Conservation (phyloP, 2,888 invertebrate species). For the Clistopyga incitator region DNA sequence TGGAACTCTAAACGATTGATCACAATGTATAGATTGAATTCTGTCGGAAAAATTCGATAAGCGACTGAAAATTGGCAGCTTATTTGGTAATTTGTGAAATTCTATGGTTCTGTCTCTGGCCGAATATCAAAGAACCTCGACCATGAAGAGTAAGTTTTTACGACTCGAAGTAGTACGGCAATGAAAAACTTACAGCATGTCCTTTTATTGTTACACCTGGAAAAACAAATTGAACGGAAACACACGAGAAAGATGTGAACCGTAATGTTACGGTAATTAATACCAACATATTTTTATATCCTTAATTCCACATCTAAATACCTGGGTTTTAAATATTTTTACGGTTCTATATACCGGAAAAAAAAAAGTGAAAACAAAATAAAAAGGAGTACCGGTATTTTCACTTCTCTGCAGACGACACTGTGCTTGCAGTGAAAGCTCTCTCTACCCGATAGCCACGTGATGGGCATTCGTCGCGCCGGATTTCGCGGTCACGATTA, state of each 20-base stretch:
- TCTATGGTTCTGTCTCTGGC: conserved; percentile 2
- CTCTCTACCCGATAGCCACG: conserved; percentile 55
- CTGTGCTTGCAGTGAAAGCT: conserved; percentile 44
- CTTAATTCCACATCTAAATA: too few species aligned
- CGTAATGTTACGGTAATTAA: too few species aligned
- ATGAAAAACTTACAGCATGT: conserved; percentile 1
- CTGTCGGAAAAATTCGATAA: background rate
- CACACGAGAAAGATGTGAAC: background rate
- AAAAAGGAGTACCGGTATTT: too few species aligned
- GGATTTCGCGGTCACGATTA: conserved; percentile 50
- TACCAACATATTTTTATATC: too few species aligned
- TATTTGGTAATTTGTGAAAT: background rate
- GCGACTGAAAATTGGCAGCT: background rate
- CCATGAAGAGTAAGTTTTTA: conserved; percentile 46
- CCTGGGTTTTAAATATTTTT: too few species aligned
- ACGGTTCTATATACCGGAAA: too few species aligned
- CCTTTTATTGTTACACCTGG: conserved; percentile 26
- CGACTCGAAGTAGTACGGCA: conserved; percentile 17
- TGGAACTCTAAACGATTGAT: conserved; percentile 5
- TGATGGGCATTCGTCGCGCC: conserved; percentile 54
- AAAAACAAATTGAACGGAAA: conserved; percentile 10
- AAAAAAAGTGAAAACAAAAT: too few species aligned
- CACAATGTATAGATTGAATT: background rate
- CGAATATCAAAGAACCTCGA: conserved; percentile 5
- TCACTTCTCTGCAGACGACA: background rate